Percentiles rank a stretch among this genome's conserved stretches.
phyloP scores from a whole-genome alignment of 1,140 invertebrate genomes.

The Neotoxoptera formosana region DNA sequence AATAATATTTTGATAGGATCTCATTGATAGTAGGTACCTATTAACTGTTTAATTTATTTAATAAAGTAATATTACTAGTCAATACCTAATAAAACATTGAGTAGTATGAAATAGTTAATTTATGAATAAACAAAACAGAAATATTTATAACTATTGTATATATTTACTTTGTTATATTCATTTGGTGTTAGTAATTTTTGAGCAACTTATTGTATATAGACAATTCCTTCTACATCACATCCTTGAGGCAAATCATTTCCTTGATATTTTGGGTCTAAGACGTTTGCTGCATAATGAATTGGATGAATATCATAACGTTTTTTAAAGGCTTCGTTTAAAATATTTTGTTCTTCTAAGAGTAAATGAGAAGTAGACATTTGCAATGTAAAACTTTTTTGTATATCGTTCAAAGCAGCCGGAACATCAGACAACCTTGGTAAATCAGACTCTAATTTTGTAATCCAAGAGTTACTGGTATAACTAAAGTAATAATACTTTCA shows the following conservation, averaged over 20 bases:
- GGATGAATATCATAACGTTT: neutral
- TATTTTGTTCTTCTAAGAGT: conserved; percentile 15
- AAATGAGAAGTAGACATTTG: conserved; percentile 1
- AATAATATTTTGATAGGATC: no score
- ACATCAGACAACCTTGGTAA: neutral
- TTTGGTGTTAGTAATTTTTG: neutral
- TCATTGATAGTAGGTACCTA: neutral
- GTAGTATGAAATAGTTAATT: neutral
- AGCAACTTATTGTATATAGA: neutral
- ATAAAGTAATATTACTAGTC: neutral
- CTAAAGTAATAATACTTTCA: neutral
- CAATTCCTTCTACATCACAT: neutral
- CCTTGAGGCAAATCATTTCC: neutral
- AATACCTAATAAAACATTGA: neutral
- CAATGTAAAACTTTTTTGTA: neutral
- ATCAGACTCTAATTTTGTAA: neutral
- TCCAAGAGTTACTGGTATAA: neutral
- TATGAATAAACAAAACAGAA: neutral
- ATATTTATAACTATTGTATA: neutral
- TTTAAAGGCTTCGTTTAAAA: neutral
- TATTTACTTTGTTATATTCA: neutral
- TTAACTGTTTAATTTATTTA: neutral
- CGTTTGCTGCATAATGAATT: neutral
- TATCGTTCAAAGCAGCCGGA: neutral
- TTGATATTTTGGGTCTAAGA: conserved; percentile 11